Conservation (phyloP, 2,797 vertebrate species). For the Ispidina picta region DNA sequence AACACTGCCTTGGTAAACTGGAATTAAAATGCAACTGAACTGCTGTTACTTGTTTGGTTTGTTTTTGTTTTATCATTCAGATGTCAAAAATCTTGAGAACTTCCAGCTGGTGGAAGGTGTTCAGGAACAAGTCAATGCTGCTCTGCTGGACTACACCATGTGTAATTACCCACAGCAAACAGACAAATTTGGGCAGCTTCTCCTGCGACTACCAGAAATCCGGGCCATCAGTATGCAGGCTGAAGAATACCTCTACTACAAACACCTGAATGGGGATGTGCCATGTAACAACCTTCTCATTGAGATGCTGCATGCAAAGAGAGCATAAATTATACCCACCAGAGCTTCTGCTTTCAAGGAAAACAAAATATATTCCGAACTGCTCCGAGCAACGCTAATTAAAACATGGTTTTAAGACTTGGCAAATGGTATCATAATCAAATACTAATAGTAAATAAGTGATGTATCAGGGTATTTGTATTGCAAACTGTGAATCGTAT, state of each 20-base stretch:
- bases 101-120: constrained; percentile 97
- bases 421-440: constrained; percentile 79
- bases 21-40: constrained; percentile 55
- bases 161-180: constrained; percentile 97
- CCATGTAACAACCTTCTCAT: constrained; percentile 99
- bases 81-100: constrained; percentile 98
- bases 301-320: constrained; percentile 98
- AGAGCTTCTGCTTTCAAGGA: constrained; percentile 62
- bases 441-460: constrained; percentile 80
- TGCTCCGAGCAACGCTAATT: constrained; percentile 73
- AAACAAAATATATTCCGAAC: constrained; percentile 69
- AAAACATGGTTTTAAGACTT: constrained; percentile 73
- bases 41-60: neutral
- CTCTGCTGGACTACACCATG: constrained; percentile 96
- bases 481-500: constrained; percentile 83
- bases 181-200: constrained; percentile 96
- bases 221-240: constrained; percentile 97
- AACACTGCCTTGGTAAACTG: constrained; percentile 31
- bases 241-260: constrained; percentile 98
- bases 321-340: constrained; percentile 81
- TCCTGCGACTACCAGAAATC: constrained; percentile 94
- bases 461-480: constrained; percentile 85
- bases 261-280: constrained; percentile 98
- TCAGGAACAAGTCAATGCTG: constrained; percentile 96
- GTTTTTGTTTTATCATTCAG: constrained; percentile 69